phyloP scores from a whole-genome alignment of 2,888 invertebrate species.

The Oxystoma pomonae region DNA sequence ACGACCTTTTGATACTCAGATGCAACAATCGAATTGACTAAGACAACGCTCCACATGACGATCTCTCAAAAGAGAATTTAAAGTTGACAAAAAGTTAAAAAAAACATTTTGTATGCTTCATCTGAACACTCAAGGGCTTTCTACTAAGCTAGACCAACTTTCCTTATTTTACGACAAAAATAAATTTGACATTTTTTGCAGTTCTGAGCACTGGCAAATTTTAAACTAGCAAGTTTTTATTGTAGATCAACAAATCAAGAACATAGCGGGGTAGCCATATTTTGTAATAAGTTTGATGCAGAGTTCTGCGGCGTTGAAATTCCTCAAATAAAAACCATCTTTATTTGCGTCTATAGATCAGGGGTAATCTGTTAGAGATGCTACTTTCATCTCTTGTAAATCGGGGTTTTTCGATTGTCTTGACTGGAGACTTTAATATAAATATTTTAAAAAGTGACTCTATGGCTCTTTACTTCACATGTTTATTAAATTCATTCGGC shows the following conservation, averaged over 20 bases:
- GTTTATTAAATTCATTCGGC: not conserved
- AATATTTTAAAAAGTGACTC: not conserved
- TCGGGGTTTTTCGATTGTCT: not conserved
- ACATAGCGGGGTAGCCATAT: not conserved
- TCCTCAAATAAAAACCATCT: not conserved
- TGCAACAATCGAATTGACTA: not conserved
- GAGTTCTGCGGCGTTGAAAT: slow-evolving; percentile 6
- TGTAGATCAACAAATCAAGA: not conserved
- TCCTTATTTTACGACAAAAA: not conserved
- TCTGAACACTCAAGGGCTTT: not conserved
- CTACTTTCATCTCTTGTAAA: not conserved
- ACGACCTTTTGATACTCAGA: not conserved
- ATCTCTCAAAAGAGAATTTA: not conserved
- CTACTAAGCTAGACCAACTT: too few species aligned
- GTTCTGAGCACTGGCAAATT: not conserved
- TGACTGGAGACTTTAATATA: not conserved
- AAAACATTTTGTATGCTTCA: not conserved
- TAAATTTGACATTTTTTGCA: not conserved
- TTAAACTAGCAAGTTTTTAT: not conserved
- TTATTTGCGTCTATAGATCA: slow-evolving; percentile 4
- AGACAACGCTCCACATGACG: not conserved
- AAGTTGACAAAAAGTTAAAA: not conserved
- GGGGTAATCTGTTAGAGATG: not conserved
- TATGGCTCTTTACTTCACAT: not conserved
- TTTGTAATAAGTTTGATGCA: slow-evolving; percentile 2